phyloP scores from a whole-genome alignment of 1,140 invertebrate genomes.

The Phymastichus coffea region DNA sequence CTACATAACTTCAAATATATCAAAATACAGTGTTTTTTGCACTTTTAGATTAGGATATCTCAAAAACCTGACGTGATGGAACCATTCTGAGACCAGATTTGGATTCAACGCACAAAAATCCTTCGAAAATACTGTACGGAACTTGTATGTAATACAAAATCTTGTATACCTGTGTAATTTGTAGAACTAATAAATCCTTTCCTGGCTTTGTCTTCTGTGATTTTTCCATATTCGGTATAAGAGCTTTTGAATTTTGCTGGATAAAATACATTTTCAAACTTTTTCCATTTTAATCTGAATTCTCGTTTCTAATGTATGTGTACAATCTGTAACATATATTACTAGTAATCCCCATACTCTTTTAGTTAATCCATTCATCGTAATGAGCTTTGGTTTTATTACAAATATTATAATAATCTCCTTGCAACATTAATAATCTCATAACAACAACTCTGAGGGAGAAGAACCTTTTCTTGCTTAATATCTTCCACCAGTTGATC shows the following conservation, averaged over 20 bases:
- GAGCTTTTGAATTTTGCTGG: neutral
- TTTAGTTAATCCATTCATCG: neutral
- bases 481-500: neutral
- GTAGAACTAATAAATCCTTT: neutral
- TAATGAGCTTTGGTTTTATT: neutral
- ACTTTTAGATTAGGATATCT: too few relatives aligned
- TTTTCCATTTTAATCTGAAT: slow-evolving; percentile 13
- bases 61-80: too few relatives aligned
- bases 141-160: too few relatives aligned
- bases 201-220: neutral
- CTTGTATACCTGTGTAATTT: neutral
- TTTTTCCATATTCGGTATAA: slow-evolving; percentile 3
- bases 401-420: neutral
- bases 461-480: neutral
- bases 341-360: slow-evolving; percentile 1
- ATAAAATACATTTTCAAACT: neutral
- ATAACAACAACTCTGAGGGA: neutral
- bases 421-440: neutral
- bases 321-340: neutral
- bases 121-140: too few relatives aligned
- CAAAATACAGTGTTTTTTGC: too few relatives aligned
- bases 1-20: too few relatives aligned
- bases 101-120: too few relatives aligned
- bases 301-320: slow-evolving; percentile 6
- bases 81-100: too few relatives aligned